Conservation (phyloP, 2,797 vertebrate genomes). For the Eupleurogrammus muticus region DNA sequence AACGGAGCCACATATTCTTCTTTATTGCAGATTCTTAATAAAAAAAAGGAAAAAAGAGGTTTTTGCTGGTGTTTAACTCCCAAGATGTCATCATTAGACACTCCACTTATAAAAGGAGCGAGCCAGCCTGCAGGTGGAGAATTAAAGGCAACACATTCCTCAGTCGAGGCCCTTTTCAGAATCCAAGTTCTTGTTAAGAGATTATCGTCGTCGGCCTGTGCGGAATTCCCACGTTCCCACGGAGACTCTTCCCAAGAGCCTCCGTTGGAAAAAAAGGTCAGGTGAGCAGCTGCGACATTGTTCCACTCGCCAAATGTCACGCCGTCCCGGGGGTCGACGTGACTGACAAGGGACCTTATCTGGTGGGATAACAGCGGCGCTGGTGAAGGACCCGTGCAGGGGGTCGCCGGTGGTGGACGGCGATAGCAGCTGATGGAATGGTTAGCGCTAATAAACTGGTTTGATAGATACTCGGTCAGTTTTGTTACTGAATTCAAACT, state of each 20-base stretch:
- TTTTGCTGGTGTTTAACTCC: conserved; percentile 18
- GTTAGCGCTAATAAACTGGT: neutral
- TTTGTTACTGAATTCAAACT: neutral
- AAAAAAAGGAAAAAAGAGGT: conserved; percentile 1
- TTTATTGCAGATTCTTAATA: neutral
- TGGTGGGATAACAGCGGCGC: conserved; percentile 59
- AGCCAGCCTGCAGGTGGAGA: conserved; percentile 14
- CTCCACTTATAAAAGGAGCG: conserved; percentile 6
- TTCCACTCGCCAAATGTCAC: conserved; percentile 82
- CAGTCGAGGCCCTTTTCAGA: conserved; percentile 21
- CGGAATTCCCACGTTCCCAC: too few species aligned
- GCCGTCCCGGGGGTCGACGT: conserved; percentile 71
- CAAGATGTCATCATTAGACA: neutral
- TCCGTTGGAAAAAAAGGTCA: conserved; percentile 79
- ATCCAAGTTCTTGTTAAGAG: conserved; percentile 25
- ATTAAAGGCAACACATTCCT: conserved; percentile 10
- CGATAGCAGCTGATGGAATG: conserved; percentile 22
- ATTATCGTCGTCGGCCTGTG: too few species aligned
- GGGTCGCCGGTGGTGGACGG: conserved; percentile 25
- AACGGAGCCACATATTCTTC: conserved; percentile 13
- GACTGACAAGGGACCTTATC: conserved; percentile 75
- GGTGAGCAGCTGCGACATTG: conserved; percentile 74
- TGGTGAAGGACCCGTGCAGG: conserved; percentile 37
- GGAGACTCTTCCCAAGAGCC: too few species aligned
- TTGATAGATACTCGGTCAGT: neutral